Percentiles rank a stretch among this genome's conserved stretches.
Evolutionary conservation across 92 coral and sea anemone genomes (phyloP).

Genomic region (Meandrina meandrites): DNA sequence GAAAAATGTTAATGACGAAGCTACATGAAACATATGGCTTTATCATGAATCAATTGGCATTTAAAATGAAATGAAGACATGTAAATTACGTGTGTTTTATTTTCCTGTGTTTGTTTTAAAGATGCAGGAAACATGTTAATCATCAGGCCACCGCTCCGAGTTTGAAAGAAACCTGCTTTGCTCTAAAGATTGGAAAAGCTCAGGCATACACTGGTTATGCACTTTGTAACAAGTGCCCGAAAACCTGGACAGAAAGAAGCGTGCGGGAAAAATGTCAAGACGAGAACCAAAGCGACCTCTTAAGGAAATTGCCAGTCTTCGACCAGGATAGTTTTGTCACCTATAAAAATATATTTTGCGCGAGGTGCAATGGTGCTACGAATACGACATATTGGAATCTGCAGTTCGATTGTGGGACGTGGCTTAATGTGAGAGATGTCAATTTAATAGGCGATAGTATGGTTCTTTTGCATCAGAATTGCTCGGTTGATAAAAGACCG

Average conservation of each 20-base stretch:
- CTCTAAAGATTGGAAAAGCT: neutral
- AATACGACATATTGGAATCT: constrained; percentile 33
- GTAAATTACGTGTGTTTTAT: too few species aligned
- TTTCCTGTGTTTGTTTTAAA: neutral
- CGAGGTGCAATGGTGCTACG: constrained; percentile 22
- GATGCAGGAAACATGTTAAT: neutral
- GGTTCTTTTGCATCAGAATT: constrained; percentile 5
- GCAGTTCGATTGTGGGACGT: neutral
- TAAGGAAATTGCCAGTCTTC: constrained; percentile 36
- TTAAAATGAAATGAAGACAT: too few species aligned
- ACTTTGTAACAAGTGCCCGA: neutral
- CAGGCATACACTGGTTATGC: constrained; percentile 1
- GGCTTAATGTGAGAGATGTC: neutral
- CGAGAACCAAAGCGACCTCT: neutral
- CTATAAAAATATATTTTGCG: constrained; percentile 54
- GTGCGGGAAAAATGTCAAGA: neutral
- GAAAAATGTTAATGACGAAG: too few species aligned
- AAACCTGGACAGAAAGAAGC: neutral
- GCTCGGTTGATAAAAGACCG: constrained; percentile 30
- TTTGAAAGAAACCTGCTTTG: neutral
- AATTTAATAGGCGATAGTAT: neutral
- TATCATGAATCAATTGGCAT: too few species aligned
- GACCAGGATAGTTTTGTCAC: constrained; percentile 28
- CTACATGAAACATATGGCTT: too few species aligned
- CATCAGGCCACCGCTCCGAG: neutral